phyloP scores from a whole-genome alignment of 92 coral and sea anemone species.

The Metridium senile region DNA sequence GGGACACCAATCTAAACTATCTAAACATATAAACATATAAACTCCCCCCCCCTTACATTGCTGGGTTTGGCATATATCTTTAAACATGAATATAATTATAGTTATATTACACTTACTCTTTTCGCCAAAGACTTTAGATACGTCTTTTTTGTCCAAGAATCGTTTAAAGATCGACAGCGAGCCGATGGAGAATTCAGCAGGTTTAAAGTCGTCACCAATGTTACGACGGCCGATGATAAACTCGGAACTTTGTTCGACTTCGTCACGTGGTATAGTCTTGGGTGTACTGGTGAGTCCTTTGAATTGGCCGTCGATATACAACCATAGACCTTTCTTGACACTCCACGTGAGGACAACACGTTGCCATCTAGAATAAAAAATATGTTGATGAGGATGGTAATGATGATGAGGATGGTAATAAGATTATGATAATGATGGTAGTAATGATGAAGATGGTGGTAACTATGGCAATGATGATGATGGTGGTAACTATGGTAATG shows the following conservation, averaged over 20 bases:
- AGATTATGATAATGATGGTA: too few species aligned
- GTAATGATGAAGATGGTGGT: too few species aligned
- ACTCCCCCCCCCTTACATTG: too few species aligned
- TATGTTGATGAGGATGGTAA: neutral
- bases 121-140: conserved; percentile 87
- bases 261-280: conserved; percentile 86
- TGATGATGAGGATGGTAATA: neutral
- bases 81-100: too few species aligned
- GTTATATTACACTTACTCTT: conserved; percentile 96
- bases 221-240: conserved; percentile 88
- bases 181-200: conserved; percentile 95
- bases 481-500: too few species aligned
- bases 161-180: conserved; percentile 87
- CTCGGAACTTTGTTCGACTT: conserved; percentile 66
- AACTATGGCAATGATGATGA: too few species aligned
- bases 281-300: conserved; percentile 94
- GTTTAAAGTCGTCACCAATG: conserved; percentile 67
- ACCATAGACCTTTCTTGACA: conserved; percentile 89
- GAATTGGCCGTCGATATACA: conserved; percentile 93
- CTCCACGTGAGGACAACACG: conserved; percentile 96
- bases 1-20: too few species aligned
- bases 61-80: too few species aligned
- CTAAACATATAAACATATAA: too few species aligned
- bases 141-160: conserved; percentile 84
- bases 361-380: conserved; percentile 80